These are phyloP conservation scores for Paramuricea clavata DNA, from an alignment of 92 coral and sea anemone species.

Conservation along the genomic window DNA sequence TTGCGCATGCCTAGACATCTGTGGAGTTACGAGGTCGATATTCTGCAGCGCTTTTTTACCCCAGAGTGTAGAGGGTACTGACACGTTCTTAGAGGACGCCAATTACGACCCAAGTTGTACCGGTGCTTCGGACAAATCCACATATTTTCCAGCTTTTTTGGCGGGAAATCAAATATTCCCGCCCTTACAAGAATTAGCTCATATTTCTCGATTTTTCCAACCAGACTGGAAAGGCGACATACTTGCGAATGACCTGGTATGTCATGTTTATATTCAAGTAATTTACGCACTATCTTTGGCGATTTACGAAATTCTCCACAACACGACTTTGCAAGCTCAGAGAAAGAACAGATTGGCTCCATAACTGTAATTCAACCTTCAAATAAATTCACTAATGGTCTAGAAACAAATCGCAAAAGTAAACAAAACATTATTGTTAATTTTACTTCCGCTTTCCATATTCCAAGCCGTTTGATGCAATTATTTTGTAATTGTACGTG, in stretches of 20 bases:
- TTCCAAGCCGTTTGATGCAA: no score
- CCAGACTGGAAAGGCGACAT: no score
- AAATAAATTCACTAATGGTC: neutral
- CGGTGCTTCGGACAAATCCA: conserved; percentile 59
- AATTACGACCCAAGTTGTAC: conserved; percentile 56
- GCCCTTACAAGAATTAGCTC: no score
- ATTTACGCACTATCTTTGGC: neutral
- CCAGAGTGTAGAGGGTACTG: conserved; percentile 51
- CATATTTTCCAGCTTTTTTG: conserved; percentile 37
- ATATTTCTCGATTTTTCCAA: no score
- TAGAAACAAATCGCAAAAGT: neutral
- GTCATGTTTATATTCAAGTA: conserved; percentile 7
- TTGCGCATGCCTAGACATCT: neutral
- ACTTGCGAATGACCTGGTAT: no score
- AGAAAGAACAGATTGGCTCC: conserved; percentile 22
- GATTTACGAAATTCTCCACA: conserved; percentile 13
- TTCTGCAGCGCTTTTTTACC: neutral
- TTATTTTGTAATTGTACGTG: no score
- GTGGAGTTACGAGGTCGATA: neutral
- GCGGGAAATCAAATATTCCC: conserved; percentile 4
- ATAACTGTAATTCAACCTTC: neutral
- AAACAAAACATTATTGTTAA: no score
- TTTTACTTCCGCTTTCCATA: no score
- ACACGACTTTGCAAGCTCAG: neutral
- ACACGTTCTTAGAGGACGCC: conserved; percentile 65